A percentile compares a stretch with the other conserved stretches of the same genome.
phyloP scores from a whole-genome alignment of 2,888 invertebrate genomes.

The Diarsia mendica region DNA sequence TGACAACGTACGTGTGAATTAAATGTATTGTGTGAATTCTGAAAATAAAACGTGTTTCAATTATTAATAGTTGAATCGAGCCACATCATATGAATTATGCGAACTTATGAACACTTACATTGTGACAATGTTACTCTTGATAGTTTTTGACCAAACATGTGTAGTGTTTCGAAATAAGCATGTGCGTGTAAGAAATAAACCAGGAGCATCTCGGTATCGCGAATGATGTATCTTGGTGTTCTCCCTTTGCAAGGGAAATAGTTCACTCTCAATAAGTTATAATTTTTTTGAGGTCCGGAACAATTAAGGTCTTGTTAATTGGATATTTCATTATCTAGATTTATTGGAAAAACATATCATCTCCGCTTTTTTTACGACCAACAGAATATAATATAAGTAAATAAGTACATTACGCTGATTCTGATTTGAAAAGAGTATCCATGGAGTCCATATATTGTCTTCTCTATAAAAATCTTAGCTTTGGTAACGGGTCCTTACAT shows the following conservation, averaged over 20 bases:
- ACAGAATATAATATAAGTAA: not conserved
- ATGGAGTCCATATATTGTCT: not conserved
- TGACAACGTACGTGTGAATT: slow-evolving; percentile 53
- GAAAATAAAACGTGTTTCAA: slow-evolving; percentile 47
- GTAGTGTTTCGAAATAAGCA: not conserved
- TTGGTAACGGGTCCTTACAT: too few relatives aligned
- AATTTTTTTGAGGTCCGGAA: not conserved
- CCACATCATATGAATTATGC: slow-evolving; percentile 1
- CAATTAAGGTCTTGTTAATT: not conserved
- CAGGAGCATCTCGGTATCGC: too few relatives aligned
- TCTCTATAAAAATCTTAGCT: not conserved
- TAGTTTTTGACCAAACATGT: not conserved
- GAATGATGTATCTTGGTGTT: not conserved
- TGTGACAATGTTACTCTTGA: slow-evolving; percentile 2
- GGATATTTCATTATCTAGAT: slow-evolving; percentile 11
- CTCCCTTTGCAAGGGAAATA: not conserved
- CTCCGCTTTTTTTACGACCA: slow-evolving; percentile 7
- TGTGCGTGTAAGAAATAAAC: not conserved
- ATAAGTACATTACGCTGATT: not conserved
- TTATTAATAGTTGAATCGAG: slow-evolving; percentile 39
- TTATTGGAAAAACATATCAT: slow-evolving; percentile 16
- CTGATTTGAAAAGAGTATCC: not conserved
- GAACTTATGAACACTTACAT: slow-evolving; percentile 4
- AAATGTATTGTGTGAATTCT: slow-evolving; percentile 56
- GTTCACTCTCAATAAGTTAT: not conserved